Base-by-base conservation (phyloP, 1,140 invertebrate genomes). In the Tetramorium alpestre region DNA sequence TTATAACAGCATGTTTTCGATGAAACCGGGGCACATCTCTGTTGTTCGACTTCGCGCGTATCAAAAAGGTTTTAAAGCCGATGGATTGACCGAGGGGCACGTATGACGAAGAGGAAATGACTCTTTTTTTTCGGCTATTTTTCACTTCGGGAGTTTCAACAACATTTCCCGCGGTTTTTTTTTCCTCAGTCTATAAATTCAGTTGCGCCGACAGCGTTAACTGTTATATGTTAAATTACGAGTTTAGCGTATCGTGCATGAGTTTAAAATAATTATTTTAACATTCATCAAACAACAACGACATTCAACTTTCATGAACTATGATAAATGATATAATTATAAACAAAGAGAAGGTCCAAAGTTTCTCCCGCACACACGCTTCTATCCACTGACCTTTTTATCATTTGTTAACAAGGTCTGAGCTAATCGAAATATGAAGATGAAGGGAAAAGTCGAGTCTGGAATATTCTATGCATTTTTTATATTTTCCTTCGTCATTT, bases 51-150 rank as follows among this genome's bases (percentile, higher is more conserved):
- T 33, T 47, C 41, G 13, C 67, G 25, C 25, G 41, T 33, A 54
- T 22, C 56, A n/a, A 49, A 75, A 75, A 58, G 67, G 38, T 73
- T 82, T 69, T 73, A 84, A 84, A 84, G 54, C 80, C 28, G 69
- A 62, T 25, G 44, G 78, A 81, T 41, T 81, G 80, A 38, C 13
- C 25, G 13, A 49, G 11, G 41, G n/a, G 51, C 25, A 73, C 22
- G 41, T 22, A 33, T 33, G 69, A 49, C 80, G 13, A 56, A 10
- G 25, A n/a, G 56, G 28, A 84, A 60, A 22, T 10, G 25, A 44
- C 33, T 60, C 25, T 28, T 3, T 67, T 82, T 84, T 81, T 84
- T 60, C 54, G 54, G n/a, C 2, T 25, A 22, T 60, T 84, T 73
- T 84, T 33, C 18, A 22, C 41, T 84, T 28, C 5, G 22, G 3